These are phyloP conservation scores for Trinorchestia longiramus DNA, from an alignment of 1,140 invertebrate genomes.

Conservation along the genomic window DNA sequence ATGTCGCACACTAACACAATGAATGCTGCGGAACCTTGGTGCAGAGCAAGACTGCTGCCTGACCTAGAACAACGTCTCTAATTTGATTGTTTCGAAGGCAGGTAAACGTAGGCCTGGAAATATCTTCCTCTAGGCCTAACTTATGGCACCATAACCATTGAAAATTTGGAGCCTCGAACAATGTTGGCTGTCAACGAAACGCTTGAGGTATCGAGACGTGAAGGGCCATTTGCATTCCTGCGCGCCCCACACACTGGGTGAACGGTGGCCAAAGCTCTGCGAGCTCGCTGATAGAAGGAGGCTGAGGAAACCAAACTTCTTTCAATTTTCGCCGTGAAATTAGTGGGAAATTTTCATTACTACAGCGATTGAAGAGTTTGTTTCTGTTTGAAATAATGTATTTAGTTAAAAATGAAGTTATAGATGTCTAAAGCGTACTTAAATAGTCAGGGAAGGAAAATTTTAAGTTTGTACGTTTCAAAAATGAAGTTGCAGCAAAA, in stretches of 20 bases:
- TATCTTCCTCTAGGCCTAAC: not conserved
- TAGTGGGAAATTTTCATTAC: not conserved
- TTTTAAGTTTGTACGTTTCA: not conserved
- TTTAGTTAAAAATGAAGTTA: not conserved
- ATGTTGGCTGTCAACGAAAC: slow-evolving; percentile 6
- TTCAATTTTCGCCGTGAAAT: not conserved
- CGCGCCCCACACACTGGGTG: not conserved
- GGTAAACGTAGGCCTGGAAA: not conserved
- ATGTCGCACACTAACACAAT: not conserved
- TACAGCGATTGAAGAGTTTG: not conserved
- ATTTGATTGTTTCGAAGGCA: not conserved
- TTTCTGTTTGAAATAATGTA: not conserved
- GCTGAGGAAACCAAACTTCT: not conserved
- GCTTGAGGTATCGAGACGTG: not conserved
- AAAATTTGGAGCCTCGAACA: slow-evolving; percentile 7
- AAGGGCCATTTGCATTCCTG: not conserved
- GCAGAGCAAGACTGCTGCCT: not conserved
- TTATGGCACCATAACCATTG: slow-evolving; percentile 7
- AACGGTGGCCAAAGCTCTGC: not conserved
- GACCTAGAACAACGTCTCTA: not conserved
- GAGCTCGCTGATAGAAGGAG: not conserved
- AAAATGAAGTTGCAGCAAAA: no score
- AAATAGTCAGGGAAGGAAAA: not conserved
- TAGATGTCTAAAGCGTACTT: not conserved
- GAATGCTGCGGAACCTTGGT: not conserved